Conservation (phyloP, 2,113 vertebrate genomes). For the Protomyctophum bolini region DNA sequence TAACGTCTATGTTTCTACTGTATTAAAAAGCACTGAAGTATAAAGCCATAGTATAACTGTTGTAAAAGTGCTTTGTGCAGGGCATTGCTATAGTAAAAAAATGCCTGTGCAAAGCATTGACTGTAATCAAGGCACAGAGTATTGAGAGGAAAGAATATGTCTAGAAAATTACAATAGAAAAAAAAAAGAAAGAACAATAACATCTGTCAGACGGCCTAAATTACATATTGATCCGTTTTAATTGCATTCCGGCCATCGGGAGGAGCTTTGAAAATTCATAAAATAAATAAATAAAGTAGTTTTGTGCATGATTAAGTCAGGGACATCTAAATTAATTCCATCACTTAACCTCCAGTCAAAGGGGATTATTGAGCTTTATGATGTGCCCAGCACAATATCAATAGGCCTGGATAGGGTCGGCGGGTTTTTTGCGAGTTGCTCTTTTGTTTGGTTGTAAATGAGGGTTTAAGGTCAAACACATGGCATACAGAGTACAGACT, state of each 20-base stretch:
- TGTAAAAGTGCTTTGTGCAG: conserved; percentile 41
- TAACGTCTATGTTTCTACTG: neutral
- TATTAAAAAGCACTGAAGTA: conserved; percentile 32
- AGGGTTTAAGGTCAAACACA: conserved; percentile 9
- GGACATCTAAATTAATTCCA: conserved; percentile 92
- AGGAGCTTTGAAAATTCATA: conserved; percentile 92
- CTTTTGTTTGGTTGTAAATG: conserved; percentile 76
- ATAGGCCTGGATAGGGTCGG: conserved; percentile 76
- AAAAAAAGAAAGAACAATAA: conserved; percentile 67
- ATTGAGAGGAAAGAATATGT: conserved; percentile 83
- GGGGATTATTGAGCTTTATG: conserved; percentile 90
- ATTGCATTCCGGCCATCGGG: conserved; percentile 89
- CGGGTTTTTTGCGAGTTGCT: conserved; percentile 63
- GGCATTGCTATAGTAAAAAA: conserved; percentile 38
- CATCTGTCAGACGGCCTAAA: conserved; percentile 85
- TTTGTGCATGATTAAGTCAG: conserved; percentile 93
- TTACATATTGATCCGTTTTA: conserved; percentile 93
- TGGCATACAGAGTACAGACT: too few species aligned
- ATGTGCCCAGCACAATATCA: conserved; percentile 84
- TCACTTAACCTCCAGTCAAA: conserved; percentile 91
- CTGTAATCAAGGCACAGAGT: conserved; percentile 58
- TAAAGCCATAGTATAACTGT: conserved; percentile 16
- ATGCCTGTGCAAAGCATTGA: conserved; percentile 39
- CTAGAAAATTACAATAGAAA: conserved; percentile 84
- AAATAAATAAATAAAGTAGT: conserved; percentile 91